Percentiles rank a stretch among this genome's conserved stretches.
Conservation (phyloP, 1,140 invertebrate genomes). For the Panagrolaimus sp. region DNA sequence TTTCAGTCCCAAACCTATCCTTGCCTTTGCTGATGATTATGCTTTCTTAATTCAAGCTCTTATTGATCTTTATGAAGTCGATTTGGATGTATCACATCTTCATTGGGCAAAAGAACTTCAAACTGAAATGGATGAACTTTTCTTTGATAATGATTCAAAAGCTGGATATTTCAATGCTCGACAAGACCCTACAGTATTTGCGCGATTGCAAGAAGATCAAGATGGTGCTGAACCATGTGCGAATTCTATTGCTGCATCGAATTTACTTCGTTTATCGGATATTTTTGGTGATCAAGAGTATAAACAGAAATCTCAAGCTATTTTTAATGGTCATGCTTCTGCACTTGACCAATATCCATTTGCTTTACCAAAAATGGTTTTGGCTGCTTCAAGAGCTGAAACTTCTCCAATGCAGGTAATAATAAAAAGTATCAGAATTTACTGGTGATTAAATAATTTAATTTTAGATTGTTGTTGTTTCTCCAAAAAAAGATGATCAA, state of each 20-base stretch:
- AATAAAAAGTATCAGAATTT: background rate
- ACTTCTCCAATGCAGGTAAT: conserved; percentile 31
- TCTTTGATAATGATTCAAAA: conserved; percentile 71
- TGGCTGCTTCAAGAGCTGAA: conserved; percentile 18
- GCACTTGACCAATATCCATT: conserved; percentile 35
- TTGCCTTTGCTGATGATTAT: conserved; percentile 84
- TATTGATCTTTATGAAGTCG: conserved; percentile 78
- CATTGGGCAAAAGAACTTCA: conserved; percentile 76
- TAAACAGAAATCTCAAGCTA: conserved; percentile 24
- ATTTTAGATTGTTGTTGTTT: conserved; percentile 39
- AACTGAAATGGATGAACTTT: conserved; percentile 72
- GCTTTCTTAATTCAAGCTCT: conserved; percentile 79
- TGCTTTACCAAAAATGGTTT: conserved; percentile 34
- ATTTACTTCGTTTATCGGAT: conserved; percentile 71
- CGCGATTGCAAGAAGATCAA: conserved; percentile 69
- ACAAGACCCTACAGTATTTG: conserved; percentile 62
- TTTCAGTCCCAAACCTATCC: conserved; percentile 67
- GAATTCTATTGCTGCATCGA: conserved; percentile 78
- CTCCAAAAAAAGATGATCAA: conserved; percentile 23
- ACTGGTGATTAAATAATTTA: background rate
- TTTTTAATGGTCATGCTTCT: conserved; percentile 33
- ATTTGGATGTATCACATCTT: conserved; percentile 72
- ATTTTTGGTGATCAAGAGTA: conserved; percentile 65
- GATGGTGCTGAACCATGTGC: conserved; percentile 86
- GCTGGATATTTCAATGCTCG: conserved; percentile 75